These are phyloP conservation scores for Clarias batrachus DNA, from an alignment of 2,113 vertebrate species.

Conservation along the genomic window DNA sequence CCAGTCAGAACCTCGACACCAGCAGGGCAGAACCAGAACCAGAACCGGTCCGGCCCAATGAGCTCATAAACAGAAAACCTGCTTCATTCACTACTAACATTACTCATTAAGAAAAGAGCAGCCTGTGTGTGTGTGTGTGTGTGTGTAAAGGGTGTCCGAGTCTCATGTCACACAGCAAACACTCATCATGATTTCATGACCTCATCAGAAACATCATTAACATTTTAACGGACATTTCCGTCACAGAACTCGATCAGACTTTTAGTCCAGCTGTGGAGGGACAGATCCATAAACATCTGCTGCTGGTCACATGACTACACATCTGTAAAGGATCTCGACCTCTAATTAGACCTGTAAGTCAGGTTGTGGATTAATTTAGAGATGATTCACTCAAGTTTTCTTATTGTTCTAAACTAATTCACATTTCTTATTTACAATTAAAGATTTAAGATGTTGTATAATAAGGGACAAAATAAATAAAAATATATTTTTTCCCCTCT, in stretches of 20 bases:
- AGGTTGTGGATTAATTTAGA: not conserved
- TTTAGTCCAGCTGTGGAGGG: not conserved
- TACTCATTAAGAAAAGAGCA: not conserved
- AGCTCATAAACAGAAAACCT: too few relatives aligned
- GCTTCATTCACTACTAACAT: not conserved
- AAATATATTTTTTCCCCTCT: not conserved
- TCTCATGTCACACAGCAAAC: not conserved
- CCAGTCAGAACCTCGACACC: not conserved
- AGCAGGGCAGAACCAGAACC: not conserved
- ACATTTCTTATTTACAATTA: not conserved
- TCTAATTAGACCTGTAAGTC: not conserved
- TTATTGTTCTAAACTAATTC: not conserved
- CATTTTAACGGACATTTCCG: not conserved
- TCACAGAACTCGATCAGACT: not conserved
- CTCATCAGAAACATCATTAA: not conserved
- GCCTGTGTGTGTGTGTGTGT: not conserved
- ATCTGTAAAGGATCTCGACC: not conserved
- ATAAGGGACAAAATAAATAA: not conserved
- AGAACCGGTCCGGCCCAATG: too few relatives aligned
- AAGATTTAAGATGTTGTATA: not conserved
- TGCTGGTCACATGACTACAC: not conserved
- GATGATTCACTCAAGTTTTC: not conserved
- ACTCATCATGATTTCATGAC: not conserved
- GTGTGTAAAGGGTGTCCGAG: not conserved
- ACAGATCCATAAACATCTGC: too few relatives aligned